These are phyloP conservation scores for Priocnemis perturbator DNA, from an alignment of 2,888 invertebrate species.

Conservation along the genomic window DNA sequence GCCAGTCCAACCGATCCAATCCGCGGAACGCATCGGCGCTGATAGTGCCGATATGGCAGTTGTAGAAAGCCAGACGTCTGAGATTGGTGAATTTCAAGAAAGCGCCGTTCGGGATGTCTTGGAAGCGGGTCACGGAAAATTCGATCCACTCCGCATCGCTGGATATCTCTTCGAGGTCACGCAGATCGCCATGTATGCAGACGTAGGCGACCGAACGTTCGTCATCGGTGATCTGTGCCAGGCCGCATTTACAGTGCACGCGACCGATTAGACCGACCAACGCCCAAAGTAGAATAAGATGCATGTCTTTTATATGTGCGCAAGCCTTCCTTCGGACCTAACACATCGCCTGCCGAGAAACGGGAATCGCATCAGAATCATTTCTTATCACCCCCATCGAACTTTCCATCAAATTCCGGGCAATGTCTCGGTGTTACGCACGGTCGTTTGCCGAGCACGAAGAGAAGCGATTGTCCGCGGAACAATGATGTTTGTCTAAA, in stretches of 20 bases:
- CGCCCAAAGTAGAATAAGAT: constrained; percentile 46
- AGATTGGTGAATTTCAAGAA: constrained; percentile 56
- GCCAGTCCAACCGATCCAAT: constrained; percentile 55
- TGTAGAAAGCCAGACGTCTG: constrained; percentile 60
- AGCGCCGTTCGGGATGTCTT: constrained; percentile 51
- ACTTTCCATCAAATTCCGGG: too few relatives aligned
- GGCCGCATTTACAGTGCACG: constrained; percentile 56
- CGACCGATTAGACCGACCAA: constrained; percentile 55
- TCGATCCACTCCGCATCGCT: constrained; percentile 64
- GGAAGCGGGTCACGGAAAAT: constrained; percentile 61
- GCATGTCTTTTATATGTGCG: constrained; percentile 27
- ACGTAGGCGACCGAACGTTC: constrained; percentile 61
- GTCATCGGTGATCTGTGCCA: constrained; percentile 48
- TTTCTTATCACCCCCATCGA: not conserved
- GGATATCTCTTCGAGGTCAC: constrained; percentile 55
- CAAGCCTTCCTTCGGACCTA: not conserved
- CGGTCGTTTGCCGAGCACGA: too few relatives aligned
- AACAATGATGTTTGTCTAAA: too few relatives aligned
- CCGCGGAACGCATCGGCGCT: constrained; percentile 57
- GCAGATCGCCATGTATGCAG: constrained; percentile 57
- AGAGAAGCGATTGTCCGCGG: too few relatives aligned
- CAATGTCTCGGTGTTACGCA: too few relatives aligned
- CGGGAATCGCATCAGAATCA: not conserved
- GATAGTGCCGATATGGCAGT: constrained; percentile 57
- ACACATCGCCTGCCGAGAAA: constrained; percentile 23